Evolutionary conservation across 2,797 vertebrate species (phyloP).

Genomic region (Cyclopterus lumpus): DNA sequence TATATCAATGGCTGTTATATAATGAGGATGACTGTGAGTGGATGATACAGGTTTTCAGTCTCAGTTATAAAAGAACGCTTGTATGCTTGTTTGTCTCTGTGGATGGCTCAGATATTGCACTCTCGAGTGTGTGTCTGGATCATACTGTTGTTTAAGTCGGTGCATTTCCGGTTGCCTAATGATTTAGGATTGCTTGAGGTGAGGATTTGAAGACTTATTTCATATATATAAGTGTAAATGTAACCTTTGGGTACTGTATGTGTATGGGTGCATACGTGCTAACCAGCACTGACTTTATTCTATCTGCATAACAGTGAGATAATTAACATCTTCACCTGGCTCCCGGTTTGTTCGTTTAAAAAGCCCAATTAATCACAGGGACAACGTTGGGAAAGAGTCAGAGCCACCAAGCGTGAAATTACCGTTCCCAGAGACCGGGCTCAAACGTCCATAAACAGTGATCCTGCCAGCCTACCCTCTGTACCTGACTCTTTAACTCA

Average conservation of each 20-base stretch:
- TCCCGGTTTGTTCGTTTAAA: constrained; percentile 80
- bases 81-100: constrained; percentile 24
- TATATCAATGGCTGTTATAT: constrained; percentile 40
- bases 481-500: constrained; percentile 69
- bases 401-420: constrained; percentile 84
- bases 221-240: constrained; percentile 13
- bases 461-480: constrained; percentile 70
- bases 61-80: constrained; percentile 32
- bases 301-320: constrained; percentile 75
- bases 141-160: constrained; percentile 19
- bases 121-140: constrained; percentile 26
- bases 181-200: neutral
- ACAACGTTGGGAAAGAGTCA: constrained; percentile 75
- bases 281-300: constrained; percentile 55
- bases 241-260: constrained; percentile 4
- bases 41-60: constrained; percentile 52
- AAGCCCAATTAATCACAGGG: constrained; percentile 83
- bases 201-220: neutral
- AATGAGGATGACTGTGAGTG: constrained; percentile 40
- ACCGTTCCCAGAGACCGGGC: constrained; percentile 79
- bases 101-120: constrained; percentile 12
- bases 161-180: constrained; percentile 16
- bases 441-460: constrained; percentile 82
- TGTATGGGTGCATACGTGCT: constrained; percentile 2
- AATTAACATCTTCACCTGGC: constrained; percentile 85